phyloP scores from a whole-genome alignment of 2,888 invertebrate genomes.

The Ophion costatus region DNA sequence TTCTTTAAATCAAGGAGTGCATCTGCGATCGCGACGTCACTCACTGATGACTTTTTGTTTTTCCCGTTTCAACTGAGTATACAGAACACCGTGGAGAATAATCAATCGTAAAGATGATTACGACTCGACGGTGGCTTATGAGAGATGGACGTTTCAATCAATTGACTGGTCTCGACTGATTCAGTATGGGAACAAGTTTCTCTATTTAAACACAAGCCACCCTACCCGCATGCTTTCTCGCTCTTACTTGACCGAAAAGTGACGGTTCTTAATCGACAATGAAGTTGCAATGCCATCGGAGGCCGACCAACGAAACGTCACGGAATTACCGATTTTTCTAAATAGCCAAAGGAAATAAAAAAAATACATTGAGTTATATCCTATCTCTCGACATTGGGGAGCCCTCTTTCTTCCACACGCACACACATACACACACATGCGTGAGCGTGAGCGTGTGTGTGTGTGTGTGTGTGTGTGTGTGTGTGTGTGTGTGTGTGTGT shows the following conservation, averaged over 20 bases:
- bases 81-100: neutral
- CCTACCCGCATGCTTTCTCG: conserved; percentile 62
- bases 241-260: conserved; percentile 8
- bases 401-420: neutral
- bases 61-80: neutral
- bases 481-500: neutral
- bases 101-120: neutral
- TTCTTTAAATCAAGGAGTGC: neutral
- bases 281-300: conserved; percentile 29
- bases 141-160: neutral
- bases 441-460: neutral
- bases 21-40: neutral
- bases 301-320: conserved; percentile 4
- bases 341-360: conserved; percentile 11
- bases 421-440: neutral
- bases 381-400: neutral
- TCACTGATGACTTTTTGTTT: neutral
- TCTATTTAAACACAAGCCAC: conserved; percentile 77
- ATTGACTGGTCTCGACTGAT: conserved; percentile 71
- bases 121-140: too few relatives aligned
- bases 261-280: conserved; percentile 22
- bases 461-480: neutral
- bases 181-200: conserved; percentile 74
- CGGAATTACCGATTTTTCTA: conserved; percentile 22
- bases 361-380: neutral